phyloP scores from a whole-genome alignment of 2,113 vertebrate species.

The Sinocyclocheilus anshuiensis region DNA sequence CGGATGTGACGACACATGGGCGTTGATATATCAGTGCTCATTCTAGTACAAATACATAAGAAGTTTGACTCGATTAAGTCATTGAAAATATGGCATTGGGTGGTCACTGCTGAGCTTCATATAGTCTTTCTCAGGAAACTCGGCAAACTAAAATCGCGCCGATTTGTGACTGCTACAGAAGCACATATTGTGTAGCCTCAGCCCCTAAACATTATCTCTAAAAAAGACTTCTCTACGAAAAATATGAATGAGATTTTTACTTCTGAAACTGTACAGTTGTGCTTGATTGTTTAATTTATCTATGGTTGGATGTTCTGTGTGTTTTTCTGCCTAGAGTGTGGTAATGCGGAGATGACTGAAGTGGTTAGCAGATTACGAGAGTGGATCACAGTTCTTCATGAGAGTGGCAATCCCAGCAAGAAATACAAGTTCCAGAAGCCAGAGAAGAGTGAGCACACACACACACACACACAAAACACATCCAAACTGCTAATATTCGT shows the following conservation, averaged over 20 bases:
- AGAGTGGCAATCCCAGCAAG: constrained; percentile 87
- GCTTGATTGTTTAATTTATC: background rate
- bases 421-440: constrained; percentile 83
- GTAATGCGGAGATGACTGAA: constrained; percentile 87
- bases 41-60: no score
- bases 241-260: background rate
- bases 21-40: no score
- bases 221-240: background rate
- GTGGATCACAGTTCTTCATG: constrained; percentile 94
- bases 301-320: constrained; percentile 13
- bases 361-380: constrained; percentile 88
- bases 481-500: background rate
- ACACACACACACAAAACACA: background rate
- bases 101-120: background rate
- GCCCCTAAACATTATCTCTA: background rate
- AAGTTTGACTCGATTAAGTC: no score
- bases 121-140: background rate
- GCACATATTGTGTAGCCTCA: background rate
- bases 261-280: background rate
- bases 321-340: constrained; percentile 79
- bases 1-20: no score
- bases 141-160: background rate
- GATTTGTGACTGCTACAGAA: background rate
- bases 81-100: background rate
- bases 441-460: constrained; percentile 85